Evolutionary conservation across 2,888 invertebrate genomes (phyloP), one percentile per base, ranked within the genome.

Genomic region (Thecocarcelia acutangulata): DNA sequence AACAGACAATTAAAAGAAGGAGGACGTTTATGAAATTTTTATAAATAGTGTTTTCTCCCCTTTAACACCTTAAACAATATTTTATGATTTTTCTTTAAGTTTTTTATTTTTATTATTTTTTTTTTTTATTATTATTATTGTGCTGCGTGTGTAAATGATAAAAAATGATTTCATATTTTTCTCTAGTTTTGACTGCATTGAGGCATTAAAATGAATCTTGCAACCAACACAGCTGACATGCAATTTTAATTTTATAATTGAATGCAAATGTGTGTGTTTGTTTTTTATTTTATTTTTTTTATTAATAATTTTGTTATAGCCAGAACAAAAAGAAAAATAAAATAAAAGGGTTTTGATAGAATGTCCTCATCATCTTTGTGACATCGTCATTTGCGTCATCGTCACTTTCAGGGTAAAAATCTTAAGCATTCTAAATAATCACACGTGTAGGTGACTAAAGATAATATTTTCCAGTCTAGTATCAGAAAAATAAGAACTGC

Each of bases 371-470:
- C 69, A 50, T 69, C 66, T 66, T 66, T 46, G 42, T 76, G 70
- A 66, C 77, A 76, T 42, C 44, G 48, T 72, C 70, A 70, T 15
- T 44, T 68, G 17, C 42, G 33, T 59, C 37, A 19, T 40, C 48
- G 21, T 69, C 69, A 59, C 21, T 12, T 44, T 24, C 58, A 48
- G 54, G 33, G 13, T 24, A 54, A 40, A 13, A 52, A 19, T 40
- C 50, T 69, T 44, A 37, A 58, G 21, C 13, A 58, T 86, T 87
- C 86, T 87, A 87, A 87, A 88, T 89, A 87, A 88, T 88, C 87
- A 85, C 88, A 86, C 87, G 86, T 87, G 88, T 87, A 87, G 87
- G 87, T 88, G 88, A 86, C 84, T 76, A 68, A 66, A 70, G 61
- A 59, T 21, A 46, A 56, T 58, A 24, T 56, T 56, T 48, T 40